Evolutionary conservation across 2,888 invertebrate species (phyloP), one percentile per base, ranked within the genome.

Genomic region (Malthinus seriepunctatus): DNA sequence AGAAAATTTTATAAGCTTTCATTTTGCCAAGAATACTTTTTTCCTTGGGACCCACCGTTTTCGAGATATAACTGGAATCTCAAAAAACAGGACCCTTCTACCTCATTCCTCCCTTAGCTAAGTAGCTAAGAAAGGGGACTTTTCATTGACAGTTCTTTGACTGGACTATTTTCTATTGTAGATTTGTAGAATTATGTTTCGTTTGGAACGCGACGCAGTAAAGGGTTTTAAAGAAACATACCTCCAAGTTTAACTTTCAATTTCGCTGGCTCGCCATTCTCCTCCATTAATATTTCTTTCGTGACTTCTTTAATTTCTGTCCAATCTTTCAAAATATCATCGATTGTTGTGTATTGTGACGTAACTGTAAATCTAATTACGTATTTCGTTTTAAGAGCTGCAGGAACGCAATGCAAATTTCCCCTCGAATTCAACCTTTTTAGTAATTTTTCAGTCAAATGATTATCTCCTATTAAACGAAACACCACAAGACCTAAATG

Each of bases 331-430:
- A 87, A 71, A 12, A 91, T 88, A 72, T 91, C 90, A 64, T 90
- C 88, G 46, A 86, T 84, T 0, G 90, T 90, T 0, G 91, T 97
- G 71, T 88, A 86, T 48, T 89, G 88, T 0, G 97, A 97, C 0
- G 97, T 97, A 33, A 98, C 89, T 0, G 97, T 95, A 77, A 97
- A 98, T 53, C 95, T 80, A 63, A 97, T 95, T 47, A 97, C 94
- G 75, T 93, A 93, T 74, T 88, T 87, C 0, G 90, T 91, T 73
- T 96, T 95, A 57, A 97, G 84, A 55, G 93, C 90, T 0, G 97
- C 95, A 0, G 97, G 97, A 0, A 98, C 97, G 64, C 96, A 95
- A 77, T 98, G 97, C 6, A 97, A 84, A 67, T 88, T 87, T 6
- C 95, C 97, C 0, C 91, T 86, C 1, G 87, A 88, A 73, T 97